Evolutionary conservation across 2,888 invertebrate genomes (phyloP).

Genomic region (Micoletzkya japonica): DNA sequence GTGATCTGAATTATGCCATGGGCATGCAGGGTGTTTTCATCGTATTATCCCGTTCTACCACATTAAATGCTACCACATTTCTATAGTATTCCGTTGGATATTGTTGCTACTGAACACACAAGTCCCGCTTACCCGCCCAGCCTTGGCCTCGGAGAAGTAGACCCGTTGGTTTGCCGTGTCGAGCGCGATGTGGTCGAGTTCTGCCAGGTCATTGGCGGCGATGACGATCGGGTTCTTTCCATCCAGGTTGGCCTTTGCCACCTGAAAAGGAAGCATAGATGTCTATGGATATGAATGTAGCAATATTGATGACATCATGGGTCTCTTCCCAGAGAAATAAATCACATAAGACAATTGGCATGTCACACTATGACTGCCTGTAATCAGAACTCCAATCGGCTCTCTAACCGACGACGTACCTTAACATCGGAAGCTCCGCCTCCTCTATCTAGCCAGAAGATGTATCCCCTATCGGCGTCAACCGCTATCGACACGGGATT

Average conservation of each 20-base stretch:
- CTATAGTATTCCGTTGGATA: background rate
- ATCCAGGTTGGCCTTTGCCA: conserved; percentile 85
- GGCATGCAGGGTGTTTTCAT: background rate
- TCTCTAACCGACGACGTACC: background rate
- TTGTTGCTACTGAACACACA: background rate
- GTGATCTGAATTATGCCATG: conserved; percentile 45
- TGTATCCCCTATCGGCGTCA: conserved; percentile 81
- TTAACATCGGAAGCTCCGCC: conserved; percentile 68
- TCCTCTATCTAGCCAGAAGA: conserved; percentile 96
- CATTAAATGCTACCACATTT: background rate
- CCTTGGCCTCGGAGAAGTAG: conserved; percentile 77
- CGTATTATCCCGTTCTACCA: background rate
- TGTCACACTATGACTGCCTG: background rate
- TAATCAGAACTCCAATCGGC: background rate
- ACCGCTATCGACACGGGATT: conserved; percentile 84
- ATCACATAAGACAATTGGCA: no score
- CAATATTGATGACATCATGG: no score
- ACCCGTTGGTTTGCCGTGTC: conserved; percentile 78
- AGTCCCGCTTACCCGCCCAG: conserved; percentile 64
- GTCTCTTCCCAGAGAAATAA: no score
- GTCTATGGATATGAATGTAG: background rate
- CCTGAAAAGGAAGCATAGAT: conserved; percentile 59
- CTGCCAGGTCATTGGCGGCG: conserved; percentile 66
- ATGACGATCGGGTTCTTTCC: conserved; percentile 72
- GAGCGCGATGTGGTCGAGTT: conserved; percentile 78